These are phyloP conservation scores for Acrossocheilus fasciatus DNA, from an alignment of 2,797 vertebrate species.

Conservation along the genomic window DNA sequence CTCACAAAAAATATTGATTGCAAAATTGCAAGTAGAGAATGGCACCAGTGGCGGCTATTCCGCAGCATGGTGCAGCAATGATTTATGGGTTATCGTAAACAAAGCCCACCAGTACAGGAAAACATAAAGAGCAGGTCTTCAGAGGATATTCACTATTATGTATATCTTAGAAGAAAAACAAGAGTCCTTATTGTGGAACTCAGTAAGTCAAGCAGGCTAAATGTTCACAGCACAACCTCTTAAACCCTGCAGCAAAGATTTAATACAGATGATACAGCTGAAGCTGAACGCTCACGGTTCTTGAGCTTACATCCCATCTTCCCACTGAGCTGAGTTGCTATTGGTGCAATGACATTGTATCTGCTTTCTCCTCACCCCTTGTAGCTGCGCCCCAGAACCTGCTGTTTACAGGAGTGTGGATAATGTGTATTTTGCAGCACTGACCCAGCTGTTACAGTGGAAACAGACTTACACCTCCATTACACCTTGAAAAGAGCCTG, in stretches of 20 bases:
- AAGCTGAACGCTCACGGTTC: not conserved
- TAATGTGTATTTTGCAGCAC: conserved; percentile 21
- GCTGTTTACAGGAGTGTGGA: conserved; percentile 28
- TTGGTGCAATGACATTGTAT: conserved; percentile 16
- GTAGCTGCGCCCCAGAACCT: conserved; percentile 20
- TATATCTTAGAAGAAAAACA: conserved; percentile 22
- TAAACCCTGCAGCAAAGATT: not conserved
- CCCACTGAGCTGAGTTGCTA: not conserved
- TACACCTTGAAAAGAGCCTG: conserved; percentile 32
- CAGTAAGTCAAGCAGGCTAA: not conserved
- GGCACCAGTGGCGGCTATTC: conserved; percentile 19
- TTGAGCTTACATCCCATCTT: conserved; percentile 12
- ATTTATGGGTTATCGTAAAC: conserved; percentile 53
- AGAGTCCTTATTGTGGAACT: not conserved
- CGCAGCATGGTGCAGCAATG: not conserved
- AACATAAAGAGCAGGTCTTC: conserved; percentile 10
- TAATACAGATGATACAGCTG: not conserved
- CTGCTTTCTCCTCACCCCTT: conserved; percentile 10
- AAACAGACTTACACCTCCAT: conserved; percentile 35
- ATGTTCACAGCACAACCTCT: conserved; percentile 17
- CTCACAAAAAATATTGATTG: conserved; percentile 55
- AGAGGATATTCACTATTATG: conserved; percentile 32
- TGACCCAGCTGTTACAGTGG: conserved; percentile 38
- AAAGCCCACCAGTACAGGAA: not conserved
- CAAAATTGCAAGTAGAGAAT: conserved; percentile 36